Evolutionary conservation across 2,888 invertebrate genomes (phyloP), one percentile per base, ranked within the genome.

Genomic region (Uloborus plumipes): DNA sequence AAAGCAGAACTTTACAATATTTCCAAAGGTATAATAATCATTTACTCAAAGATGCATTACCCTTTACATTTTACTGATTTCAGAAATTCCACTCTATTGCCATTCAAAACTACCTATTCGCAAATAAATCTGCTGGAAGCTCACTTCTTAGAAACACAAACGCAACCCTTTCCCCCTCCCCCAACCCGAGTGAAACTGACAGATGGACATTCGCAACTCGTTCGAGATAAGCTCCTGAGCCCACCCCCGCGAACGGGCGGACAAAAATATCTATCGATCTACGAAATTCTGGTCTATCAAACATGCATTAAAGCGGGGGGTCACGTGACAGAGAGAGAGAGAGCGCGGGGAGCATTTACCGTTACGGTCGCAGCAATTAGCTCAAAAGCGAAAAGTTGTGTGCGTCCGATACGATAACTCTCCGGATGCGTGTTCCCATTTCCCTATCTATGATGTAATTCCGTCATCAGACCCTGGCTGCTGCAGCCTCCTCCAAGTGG

Each of bases 381-480:
- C 81, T 66, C 75, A 72, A 76, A 75, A 75, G 80, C 75, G 80
- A 39, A 39, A 39, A 39, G 39, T 39, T 81, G 62, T 22, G 51
- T 61, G 39, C 73, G 39, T 69, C 67, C 64, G 77, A 78, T 78
- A 78, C 70, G 80, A 80, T 73, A 67, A 69, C 65, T 62, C 22
- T 51, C 74, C 81, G 81, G 81, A 82, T 76, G 81, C 72, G 65
- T 71, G 66, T 65, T 61, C 67, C 55, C 75, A 71, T 58, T 65
- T 47, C 49, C 65, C 18, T 76, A 76, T 75, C 81, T 75, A 71
- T 75, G 81, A 82, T 76, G 81, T 82, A 82, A 82, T 82, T 82
- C 81, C 81, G 81, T 76, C 81, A 82, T 82, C 81, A 82, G 71
- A 82, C 76, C 76, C 81, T 76, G 71, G 53, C 80, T 81, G 69